These are phyloP conservation scores for Myotis daubentonii DNA, from an alignment of 2,797 vertebrate genomes.

Conservation along the genomic window DNA sequence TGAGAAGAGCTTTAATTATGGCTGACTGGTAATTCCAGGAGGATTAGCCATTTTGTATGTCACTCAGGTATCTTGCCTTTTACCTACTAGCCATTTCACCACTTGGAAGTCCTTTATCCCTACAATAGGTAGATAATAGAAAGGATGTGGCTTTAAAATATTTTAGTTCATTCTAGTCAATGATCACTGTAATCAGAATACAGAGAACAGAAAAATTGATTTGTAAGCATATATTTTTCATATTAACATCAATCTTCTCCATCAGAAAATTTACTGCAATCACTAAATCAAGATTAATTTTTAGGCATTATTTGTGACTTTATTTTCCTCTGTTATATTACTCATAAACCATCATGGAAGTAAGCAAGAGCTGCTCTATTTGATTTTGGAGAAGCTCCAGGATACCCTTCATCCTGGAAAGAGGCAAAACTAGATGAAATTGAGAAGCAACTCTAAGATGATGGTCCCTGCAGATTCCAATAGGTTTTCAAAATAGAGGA, in stretches of 20 bases:
- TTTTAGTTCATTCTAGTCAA: neutral
- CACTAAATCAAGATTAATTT: constrained; percentile 25
- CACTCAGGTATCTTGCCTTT: neutral
- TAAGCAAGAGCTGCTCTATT: neutral
- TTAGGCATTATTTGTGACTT: neutral
- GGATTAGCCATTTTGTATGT: neutral
- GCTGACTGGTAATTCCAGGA: constrained; percentile 6
- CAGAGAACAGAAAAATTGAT: neutral
- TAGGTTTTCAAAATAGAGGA: neutral
- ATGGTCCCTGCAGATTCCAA: neutral
- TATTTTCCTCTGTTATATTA: neutral
- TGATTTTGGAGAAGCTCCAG: neutral
- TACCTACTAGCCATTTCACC: neutral
- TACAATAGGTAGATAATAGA: neutral
- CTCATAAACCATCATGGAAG: neutral
- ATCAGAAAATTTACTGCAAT: neutral
- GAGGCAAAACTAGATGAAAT: neutral
- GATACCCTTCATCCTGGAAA: neutral
- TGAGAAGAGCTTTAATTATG: constrained; percentile 51
- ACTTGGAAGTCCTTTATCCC: neutral
- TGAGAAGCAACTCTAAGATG: neutral
- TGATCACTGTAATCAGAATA: neutral
- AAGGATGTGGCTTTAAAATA: neutral
- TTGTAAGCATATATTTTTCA: neutral
- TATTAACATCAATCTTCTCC: neutral